These are phyloP conservation scores for Paradoxurus hermaphroditus DNA, from an alignment of 2,113 vertebrate genomes.

Conservation along the genomic window DNA sequence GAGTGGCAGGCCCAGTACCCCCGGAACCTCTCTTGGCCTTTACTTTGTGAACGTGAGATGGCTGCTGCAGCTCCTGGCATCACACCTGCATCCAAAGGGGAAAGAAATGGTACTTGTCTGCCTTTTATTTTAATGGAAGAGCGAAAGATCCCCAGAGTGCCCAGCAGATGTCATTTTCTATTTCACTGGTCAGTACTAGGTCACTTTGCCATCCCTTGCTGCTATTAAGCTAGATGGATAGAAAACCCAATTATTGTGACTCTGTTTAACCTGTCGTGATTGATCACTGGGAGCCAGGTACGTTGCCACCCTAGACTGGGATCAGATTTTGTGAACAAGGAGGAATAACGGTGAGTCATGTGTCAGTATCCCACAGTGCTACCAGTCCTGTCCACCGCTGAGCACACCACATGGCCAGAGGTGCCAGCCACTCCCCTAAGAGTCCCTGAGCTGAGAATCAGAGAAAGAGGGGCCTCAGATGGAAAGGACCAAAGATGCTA, in stretches of 20 bases:
- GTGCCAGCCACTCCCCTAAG: not conserved
- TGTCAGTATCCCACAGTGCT: not conserved
- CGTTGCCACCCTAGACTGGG: not conserved
- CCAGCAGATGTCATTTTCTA: not conserved
- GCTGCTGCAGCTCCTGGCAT: not conserved
- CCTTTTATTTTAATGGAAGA: not conserved
- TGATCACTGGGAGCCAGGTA: not conserved
- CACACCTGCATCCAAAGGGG: not conserved
- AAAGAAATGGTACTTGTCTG: not conserved
- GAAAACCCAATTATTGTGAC: not conserved
- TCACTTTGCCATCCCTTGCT: not conserved
- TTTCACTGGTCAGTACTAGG: not conserved
- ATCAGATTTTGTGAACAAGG: not conserved
- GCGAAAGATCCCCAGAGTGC: not conserved
- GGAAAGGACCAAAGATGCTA: not conserved
- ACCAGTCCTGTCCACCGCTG: not conserved
- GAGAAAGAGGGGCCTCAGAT: not conserved
- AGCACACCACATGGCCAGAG: not conserved
- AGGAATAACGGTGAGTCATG: not conserved
- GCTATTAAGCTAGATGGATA: not conserved
- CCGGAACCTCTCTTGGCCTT: not conserved
- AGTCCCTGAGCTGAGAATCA: not conserved
- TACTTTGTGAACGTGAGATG: not conserved
- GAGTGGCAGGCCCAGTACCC: not conserved
- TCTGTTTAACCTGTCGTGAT: fast-evolving